Evolutionary conservation across 2,113 vertebrate species (phyloP).

Genomic region (Choloepus hoffmanni): DNA sequence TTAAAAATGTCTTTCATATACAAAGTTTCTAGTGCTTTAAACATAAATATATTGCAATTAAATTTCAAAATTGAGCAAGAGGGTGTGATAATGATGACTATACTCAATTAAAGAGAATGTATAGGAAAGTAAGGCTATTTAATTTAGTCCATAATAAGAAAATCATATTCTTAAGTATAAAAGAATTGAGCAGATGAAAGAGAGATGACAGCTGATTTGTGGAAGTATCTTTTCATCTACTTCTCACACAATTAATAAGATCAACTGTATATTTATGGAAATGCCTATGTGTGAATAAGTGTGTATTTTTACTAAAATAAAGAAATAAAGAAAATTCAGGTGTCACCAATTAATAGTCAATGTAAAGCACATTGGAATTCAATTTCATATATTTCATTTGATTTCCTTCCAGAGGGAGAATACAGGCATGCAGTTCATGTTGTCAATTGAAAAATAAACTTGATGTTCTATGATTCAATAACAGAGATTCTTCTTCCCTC

Average conservation of each 20-base stretch:
- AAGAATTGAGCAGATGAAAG: neutral
- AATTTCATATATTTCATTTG: neutral
- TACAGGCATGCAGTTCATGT: neutral
- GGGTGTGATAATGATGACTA: no score
- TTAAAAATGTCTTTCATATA: neutral
- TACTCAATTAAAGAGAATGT: neutral
- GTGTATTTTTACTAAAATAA: neutral
- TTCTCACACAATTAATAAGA: neutral
- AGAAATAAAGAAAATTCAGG: no score
- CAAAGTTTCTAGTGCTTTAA: neutral
- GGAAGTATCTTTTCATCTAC: neutral
- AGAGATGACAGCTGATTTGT: neutral
- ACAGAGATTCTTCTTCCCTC: neutral
- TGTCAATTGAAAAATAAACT: neutral
- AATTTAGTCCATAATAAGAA: neutral
- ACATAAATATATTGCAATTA: neutral
- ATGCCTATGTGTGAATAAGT: neutral
- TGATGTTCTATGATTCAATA: neutral
- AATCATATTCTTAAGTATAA: neutral
- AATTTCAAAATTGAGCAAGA: neutral
- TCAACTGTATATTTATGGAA: neutral
- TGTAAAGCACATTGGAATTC: neutral
- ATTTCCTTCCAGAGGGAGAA: neutral
- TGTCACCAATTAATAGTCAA: neutral
- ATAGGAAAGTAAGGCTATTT: neutral